phyloP scores from a whole-genome alignment of 53 echinoderm and acorn worm species.

The Arbacia lixula region DNA sequence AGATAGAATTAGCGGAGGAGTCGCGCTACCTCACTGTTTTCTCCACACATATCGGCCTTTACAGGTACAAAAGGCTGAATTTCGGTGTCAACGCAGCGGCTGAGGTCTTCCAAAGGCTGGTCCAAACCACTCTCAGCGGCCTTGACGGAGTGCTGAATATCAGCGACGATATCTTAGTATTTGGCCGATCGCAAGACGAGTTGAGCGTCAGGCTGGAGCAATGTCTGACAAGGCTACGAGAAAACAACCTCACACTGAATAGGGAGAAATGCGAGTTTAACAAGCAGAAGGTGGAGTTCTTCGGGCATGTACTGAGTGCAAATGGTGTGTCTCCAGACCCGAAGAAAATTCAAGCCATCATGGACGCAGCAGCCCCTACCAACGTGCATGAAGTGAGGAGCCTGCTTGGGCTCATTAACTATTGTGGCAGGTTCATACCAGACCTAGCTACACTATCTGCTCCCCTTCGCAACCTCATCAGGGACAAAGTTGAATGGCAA shows the following conservation, averaged over 20 bases:
- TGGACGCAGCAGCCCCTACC: too few relatives aligned
- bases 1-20: conserved; percentile 52
- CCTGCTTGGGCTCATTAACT: conserved; percentile 59
- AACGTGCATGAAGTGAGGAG: too few relatives aligned
- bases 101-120: conserved; percentile 68
- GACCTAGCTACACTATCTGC: conserved; percentile 45
- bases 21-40: conserved; percentile 69
- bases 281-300: too few relatives aligned
- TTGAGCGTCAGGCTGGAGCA: too few relatives aligned
- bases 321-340: too few relatives aligned
- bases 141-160: conserved; percentile 65
- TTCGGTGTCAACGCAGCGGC: conserved; percentile 78
- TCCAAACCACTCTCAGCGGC: conserved; percentile 56
- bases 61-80: conserved; percentile 61
- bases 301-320: too few relatives aligned
- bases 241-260: too few relatives aligned
- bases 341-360: too few relatives aligned
- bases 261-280: too few relatives aligned
- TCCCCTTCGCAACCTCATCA: conserved; percentile 49
- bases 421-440: conserved; percentile 53
- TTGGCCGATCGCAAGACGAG: too few relatives aligned
- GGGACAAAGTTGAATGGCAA: conserved; percentile 49
- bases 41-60: conserved; percentile 72
- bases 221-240: too few relatives aligned
- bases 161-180: too few relatives aligned